Percentiles rank a stretch among this genome's conserved stretches.
These are phyloP conservation scores for Drosophila helvetica DNA, from an alignment of 2,888 invertebrate genomes.

Conservation along the genomic window DNA sequence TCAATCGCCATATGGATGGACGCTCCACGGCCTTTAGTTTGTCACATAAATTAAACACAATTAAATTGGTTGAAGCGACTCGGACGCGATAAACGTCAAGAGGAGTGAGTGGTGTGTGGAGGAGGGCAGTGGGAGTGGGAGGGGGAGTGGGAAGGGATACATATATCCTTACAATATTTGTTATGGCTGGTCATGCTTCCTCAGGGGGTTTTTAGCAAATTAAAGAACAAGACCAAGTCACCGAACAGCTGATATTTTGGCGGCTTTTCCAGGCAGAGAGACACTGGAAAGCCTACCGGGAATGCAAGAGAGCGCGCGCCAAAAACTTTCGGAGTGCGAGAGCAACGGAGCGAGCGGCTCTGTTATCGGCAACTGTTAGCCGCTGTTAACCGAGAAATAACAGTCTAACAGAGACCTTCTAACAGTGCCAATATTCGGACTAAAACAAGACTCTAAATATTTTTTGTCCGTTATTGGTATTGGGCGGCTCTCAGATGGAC, in stretches of 20 bases:
- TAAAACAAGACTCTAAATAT: neutral
- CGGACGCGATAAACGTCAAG: conserved; percentile 34
- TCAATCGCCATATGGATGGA: conserved; percentile 35
- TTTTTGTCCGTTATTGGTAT: neutral
- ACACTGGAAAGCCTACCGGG: conserved; percentile 24
- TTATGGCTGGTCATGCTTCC: conserved; percentile 20
- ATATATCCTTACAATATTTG: conserved; percentile 23
- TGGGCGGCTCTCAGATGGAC: neutral
- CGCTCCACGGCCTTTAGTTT: conserved; percentile 21
- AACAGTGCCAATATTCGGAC: neutral
- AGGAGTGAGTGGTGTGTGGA: neutral
- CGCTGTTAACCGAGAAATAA: neutral
- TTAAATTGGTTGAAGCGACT: conserved; percentile 47
- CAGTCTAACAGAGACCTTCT: conserved; percentile 7
- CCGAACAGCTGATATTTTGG: conserved; percentile 61
- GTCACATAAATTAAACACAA: conserved; percentile 51
- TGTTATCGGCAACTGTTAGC: conserved; percentile 7
- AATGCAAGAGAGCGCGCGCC: neutral
- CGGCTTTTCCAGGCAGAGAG: conserved; percentile 58
- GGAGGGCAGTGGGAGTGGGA: no score
- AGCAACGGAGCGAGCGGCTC: conserved; percentile 31
- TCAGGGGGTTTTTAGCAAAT: conserved; percentile 9
- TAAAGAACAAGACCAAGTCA: conserved; percentile 6
- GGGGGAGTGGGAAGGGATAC: neutral
- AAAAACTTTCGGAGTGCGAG: conserved; percentile 51